phyloP scores from a whole-genome alignment of 1,140 invertebrate genomes.

The Phocides pigmalion region DNA sequence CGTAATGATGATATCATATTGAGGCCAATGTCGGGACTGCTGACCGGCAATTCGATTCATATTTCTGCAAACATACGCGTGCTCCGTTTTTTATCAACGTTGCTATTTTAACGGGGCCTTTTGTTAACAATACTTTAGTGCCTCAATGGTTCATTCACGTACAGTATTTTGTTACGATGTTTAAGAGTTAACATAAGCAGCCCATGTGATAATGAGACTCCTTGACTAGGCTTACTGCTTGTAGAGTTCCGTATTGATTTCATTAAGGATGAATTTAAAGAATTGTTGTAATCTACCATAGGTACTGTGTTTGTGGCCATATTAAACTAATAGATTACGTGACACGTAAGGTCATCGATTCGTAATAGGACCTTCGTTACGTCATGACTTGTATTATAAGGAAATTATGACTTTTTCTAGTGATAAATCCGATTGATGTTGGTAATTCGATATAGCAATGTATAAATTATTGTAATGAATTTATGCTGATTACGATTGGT shows the following conservation, averaged over 20 bases:
- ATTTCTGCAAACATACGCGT: constrained; percentile 45
- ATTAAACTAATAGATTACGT: neutral
- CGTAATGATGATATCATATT: constrained; percentile 56
- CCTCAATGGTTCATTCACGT: constrained; percentile 8
- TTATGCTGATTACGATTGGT: no score
- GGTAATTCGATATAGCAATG: no score
- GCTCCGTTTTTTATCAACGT: constrained; percentile 35
- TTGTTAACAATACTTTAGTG: constrained; percentile 13
- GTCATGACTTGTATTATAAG: neutral
- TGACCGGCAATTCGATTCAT: constrained; percentile 54
- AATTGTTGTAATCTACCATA: no score
- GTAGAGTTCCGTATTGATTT: no score
- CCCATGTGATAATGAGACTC: no score
- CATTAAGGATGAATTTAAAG: no score
- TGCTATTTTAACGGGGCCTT: constrained; percentile 10
- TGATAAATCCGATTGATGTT: no score
- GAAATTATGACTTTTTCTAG: neutral
- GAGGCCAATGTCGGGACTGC: constrained; percentile 65
- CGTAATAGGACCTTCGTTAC: neutral
- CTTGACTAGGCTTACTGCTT: no score
- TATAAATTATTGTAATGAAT: no score
- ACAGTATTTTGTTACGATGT: neutral
- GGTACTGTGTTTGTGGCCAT: neutral
- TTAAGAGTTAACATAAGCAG: no score
- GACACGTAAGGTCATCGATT: constrained; percentile 1